Percentiles rank a stretch among this genome's conserved stretches.
These are phyloP conservation scores for Elymnias hypermnestra DNA, from an alignment of 1,140 invertebrate species.

Conservation along the genomic window DNA sequence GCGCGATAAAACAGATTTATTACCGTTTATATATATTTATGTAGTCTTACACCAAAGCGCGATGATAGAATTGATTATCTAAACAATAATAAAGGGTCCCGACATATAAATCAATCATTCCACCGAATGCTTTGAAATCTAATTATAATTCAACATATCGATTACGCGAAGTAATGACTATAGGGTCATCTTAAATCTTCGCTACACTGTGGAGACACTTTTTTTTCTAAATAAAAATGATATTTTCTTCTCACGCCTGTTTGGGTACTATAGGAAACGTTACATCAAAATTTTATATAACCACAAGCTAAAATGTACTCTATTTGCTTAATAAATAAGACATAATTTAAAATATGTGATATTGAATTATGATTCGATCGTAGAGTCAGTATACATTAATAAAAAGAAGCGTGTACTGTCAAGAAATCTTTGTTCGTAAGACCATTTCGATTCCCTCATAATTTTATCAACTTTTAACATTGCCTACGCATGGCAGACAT, in stretches of 20 bases:
- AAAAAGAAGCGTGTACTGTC: conserved; percentile 33
- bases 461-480: conserved; percentile 17
- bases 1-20: conserved; percentile 17
- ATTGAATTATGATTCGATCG: neutral
- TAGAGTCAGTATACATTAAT: conserved; percentile 25
- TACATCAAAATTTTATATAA: neutral
- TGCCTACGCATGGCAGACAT: neutral
- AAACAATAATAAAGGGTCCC: conserved; percentile 10
- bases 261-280: neutral
- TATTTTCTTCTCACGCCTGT: conserved; percentile 15
- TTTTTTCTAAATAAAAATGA: conserved; percentile 6
- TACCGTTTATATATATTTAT: conserved; percentile 20
- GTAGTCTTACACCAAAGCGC: conserved; percentile 14
- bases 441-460: conserved; percentile 23
- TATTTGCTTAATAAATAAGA: conserved; percentile 13
- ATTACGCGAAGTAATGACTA: conserved; percentile 30
- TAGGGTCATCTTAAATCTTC: conserved; percentile 7
- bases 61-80: conserved; percentile 20
- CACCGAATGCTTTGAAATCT: conserved; percentile 21
- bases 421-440: conserved; percentile 29
- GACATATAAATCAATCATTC: conserved; percentile 27
- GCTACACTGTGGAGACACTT: conserved; percentile 15
- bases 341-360: conserved; percentile 9
- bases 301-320: neutral
- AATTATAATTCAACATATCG: conserved; percentile 26